Percentiles rank a stretch among this genome's conserved stretches.
phyloP scores from a whole-genome alignment of 2,113 vertebrate genomes.

The Limanda limanda region DNA sequence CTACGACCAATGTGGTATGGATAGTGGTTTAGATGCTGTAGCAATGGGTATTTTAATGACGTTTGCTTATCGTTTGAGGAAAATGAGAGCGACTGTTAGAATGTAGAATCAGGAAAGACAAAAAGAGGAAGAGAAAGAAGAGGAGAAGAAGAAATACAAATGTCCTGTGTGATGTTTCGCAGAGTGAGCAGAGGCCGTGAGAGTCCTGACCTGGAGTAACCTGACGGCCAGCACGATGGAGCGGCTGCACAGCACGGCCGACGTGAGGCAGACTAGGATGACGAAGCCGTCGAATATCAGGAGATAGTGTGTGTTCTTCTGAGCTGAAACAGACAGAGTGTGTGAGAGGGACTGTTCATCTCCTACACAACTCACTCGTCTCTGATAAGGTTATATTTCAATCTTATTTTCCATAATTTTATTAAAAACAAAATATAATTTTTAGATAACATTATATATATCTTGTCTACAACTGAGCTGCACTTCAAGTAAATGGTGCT shows the following conservation, averaged over 20 bases:
- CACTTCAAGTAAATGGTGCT: no score
- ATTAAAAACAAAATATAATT: not conserved
- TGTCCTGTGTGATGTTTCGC: not conserved
- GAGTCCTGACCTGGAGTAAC: slow-evolving; percentile 87
- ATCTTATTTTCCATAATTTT: no score
- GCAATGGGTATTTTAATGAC: not conserved
- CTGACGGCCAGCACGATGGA: slow-evolving; percentile 91
- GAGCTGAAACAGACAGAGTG: slow-evolving; percentile 80
- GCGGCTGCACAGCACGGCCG: slow-evolving; percentile 90
- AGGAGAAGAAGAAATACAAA: no score
- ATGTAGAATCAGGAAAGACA: not conserved
- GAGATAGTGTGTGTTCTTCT: slow-evolving; percentile 90
- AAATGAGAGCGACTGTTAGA: not conserved
- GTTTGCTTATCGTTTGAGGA: not conserved
- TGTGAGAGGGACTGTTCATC: slow-evolving; percentile 38
- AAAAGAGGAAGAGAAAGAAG: not conserved
- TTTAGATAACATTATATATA: not conserved
- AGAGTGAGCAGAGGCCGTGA: not conserved
- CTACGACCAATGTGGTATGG: not conserved
- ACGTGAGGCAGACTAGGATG: slow-evolving; percentile 89
- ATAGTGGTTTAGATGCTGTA: not conserved
- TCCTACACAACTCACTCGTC: slow-evolving; percentile 6
- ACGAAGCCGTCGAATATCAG: slow-evolving; percentile 92
- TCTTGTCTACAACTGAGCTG: no score
- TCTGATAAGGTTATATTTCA: slow-evolving; percentile 32